Evolutionary conservation across 2,113 vertebrate species (phyloP).

Genomic region (Menura novaehollandiae): DNA sequence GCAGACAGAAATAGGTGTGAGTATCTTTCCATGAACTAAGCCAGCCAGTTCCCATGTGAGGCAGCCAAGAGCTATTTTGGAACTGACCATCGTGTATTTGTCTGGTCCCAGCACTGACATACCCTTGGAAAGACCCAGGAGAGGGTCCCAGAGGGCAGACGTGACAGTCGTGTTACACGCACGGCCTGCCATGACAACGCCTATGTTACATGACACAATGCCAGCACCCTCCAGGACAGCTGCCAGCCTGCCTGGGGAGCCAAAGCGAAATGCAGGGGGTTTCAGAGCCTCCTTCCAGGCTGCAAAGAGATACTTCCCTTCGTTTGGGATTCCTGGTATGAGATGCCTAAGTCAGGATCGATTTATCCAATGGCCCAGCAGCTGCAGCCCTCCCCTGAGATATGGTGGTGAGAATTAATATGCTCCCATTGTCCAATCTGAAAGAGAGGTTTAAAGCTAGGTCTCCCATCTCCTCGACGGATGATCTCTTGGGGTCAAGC

Average conservation of each 20-base stretch:
- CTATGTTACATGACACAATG: accelerated
- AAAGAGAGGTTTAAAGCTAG: not conserved
- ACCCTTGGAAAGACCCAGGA: not conserved
- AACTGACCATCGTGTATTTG: accelerated
- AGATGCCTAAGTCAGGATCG: not conserved
- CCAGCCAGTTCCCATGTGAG: not conserved
- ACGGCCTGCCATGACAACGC: not conserved
- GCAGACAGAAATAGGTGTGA: not conserved
- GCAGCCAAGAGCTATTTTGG: conserved; percentile 53
- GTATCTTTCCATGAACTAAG: conserved; percentile 19
- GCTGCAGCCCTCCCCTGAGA: not conserved
- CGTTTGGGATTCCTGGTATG: not conserved
- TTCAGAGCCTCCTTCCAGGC: not conserved
- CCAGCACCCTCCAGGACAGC: not conserved
- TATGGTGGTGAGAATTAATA: not conserved
- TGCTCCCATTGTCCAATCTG: not conserved
- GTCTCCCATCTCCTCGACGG: not conserved
- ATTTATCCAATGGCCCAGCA: not conserved
- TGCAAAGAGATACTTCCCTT: not conserved
- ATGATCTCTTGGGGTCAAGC: not conserved
- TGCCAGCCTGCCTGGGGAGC: not conserved
- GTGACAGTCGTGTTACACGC: accelerated
- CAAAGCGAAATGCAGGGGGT: not conserved
- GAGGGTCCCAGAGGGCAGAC: not conserved
- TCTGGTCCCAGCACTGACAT: not conserved